Conservation (phyloP, 2,797 vertebrate species). For the Presbytis comata region DNA sequence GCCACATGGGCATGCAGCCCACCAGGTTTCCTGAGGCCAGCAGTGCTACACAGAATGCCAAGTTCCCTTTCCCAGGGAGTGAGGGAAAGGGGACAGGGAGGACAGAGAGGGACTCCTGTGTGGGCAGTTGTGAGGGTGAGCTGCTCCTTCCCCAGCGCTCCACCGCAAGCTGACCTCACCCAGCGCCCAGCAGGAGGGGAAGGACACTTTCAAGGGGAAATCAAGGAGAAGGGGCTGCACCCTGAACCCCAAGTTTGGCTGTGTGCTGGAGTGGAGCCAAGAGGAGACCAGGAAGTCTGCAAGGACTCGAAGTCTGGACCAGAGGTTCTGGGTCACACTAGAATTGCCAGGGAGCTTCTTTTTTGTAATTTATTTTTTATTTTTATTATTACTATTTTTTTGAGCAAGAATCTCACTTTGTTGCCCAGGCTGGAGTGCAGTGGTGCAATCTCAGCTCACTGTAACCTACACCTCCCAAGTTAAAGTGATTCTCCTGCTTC, state of each 20-base stretch:
- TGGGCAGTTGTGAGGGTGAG: neutral
- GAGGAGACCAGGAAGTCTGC: neutral
- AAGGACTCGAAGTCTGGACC: neutral
- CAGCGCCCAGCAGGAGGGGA: neutral
- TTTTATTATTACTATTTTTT: too few species aligned
- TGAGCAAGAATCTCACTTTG: too few species aligned
- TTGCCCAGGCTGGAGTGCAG: too few species aligned
- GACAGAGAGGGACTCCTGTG: rapidly evolving
- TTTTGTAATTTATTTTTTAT: too few species aligned
- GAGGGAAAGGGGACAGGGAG: neutral
- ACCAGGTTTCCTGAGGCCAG: neutral
- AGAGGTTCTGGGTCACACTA: neutral
- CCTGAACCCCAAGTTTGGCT: neutral
- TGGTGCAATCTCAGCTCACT: too few species aligned
- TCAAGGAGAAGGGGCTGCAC: neutral
- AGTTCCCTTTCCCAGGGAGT: neutral
- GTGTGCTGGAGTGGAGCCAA: neutral
- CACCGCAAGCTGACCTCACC: neutral
- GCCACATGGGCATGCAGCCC: rapidly evolving
- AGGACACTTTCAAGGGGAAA: neutral
- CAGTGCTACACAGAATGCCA: too few species aligned
- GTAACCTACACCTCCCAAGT: too few species aligned
- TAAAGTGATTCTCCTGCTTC: too few species aligned
- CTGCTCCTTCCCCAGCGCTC: neutral
- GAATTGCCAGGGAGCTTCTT: neutral